Evolutionary conservation across 2,113 vertebrate species (phyloP), one percentile per base, ranked within the genome.

Genomic region (Tachysurus fulvidraco): DNA sequence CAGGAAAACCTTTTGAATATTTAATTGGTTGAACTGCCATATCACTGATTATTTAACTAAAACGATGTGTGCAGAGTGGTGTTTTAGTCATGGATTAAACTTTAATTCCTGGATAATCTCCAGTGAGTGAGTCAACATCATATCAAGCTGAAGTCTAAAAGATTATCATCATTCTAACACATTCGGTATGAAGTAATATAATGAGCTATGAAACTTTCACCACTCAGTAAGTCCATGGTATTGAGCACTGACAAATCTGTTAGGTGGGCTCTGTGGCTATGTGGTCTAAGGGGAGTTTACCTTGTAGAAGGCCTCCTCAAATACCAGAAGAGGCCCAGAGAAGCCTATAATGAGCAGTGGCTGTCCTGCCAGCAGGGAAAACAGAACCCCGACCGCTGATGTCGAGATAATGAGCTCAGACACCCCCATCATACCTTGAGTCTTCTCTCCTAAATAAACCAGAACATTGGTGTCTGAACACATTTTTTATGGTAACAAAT

Each of bases 241-340:
- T 23, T 86, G 36, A 81, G 54, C 36, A 46, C 30, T 71, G 30
- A 57, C 8, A 25, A 73, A 28, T 41, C 67, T 52, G 16, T 44
- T 50, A 36, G 41, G 28, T 83, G 36, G 46, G 44, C 10, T 25
- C 52, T 52, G 78, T 67, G 54, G 30, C 41, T 81, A 80, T 69
- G 71, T 28, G 57, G 28, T 74, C 36, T 54, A 77, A 6, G 23
- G 62, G 23, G 83, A 73, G 30, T 54, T 17, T 87, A 94, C 98
- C 96, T 98, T 99, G 92, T 97, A 99, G 93, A 96, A 99, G 54
- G 98, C 98, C 94, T 99, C 98, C 92, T 99, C 98, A 89, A 99
- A 99, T 88, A 99, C 97, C 55, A 99, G 95, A 83, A 99, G 93
- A 0, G 98, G 97, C 85, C 98, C 98, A 0, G 98, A 99, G 91